Evolutionary conservation across 2,797 vertebrate genomes (phyloP).

Genomic region (Microctenopoma stevenorrisi): DNA sequence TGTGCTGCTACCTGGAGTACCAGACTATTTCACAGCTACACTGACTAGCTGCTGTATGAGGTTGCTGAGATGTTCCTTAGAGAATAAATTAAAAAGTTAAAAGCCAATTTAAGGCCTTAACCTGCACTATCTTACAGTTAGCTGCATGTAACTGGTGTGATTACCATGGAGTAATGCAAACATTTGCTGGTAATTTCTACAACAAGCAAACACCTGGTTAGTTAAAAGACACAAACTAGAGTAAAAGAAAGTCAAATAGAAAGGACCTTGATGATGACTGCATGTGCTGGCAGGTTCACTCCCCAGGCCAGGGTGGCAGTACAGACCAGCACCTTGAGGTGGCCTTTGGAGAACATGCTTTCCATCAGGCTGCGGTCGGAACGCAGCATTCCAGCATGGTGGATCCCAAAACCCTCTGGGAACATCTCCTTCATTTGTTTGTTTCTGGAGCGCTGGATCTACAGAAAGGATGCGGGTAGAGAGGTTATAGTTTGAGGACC

Average conservation of each 20-base stretch:
- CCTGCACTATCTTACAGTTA: background rate
- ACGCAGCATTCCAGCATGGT: slow-evolving; percentile 96
- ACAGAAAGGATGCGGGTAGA: slow-evolving; percentile 16
- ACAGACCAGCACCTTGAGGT: slow-evolving; percentile 94
- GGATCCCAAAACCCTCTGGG: slow-evolving; percentile 96
- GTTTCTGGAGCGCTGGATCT: slow-evolving; percentile 97
- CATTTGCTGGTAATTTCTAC: too few relatives aligned
- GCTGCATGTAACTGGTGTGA: background rate
- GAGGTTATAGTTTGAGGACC: background rate
- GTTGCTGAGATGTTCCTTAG: too few relatives aligned
- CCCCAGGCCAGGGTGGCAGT: slow-evolving; percentile 98
- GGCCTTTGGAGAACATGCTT: slow-evolving; percentile 93
- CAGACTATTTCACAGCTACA: background rate
- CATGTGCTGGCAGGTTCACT: slow-evolving; percentile 98
- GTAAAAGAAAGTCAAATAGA: too few relatives aligned
- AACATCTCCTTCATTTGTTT: slow-evolving; percentile 97
- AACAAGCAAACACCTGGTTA: background rate
- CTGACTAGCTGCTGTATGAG: background rate
- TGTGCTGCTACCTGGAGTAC: background rate
- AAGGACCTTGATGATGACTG: slow-evolving; percentile 96
- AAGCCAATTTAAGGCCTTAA: background rate
- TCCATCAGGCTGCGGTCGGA: slow-evolving; percentile 95
- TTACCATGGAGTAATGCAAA: background rate
- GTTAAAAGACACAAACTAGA: background rate
- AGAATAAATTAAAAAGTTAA: background rate